Evolutionary conservation across 1,140 invertebrate genomes (phyloP).

Genomic region (Wiebesia pumilae): DNA sequence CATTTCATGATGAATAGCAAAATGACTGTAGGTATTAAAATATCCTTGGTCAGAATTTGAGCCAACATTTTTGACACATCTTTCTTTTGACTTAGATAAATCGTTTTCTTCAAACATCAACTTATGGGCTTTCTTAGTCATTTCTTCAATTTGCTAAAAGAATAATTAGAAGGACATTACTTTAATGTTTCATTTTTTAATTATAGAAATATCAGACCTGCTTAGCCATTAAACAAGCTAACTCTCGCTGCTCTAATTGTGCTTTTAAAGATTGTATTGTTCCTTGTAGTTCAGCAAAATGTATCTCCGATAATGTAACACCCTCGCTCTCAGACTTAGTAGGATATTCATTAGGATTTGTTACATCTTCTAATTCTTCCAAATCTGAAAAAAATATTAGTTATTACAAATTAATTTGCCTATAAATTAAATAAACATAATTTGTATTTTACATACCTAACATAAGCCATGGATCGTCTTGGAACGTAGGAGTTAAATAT

Average conservation of each 20-base stretch:
- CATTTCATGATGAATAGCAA: conserved; percentile 98
- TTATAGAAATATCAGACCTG: conserved; percentile 60
- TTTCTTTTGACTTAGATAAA: conserved; percentile 70
- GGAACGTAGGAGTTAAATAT: conserved; percentile 85
- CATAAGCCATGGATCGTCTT: conserved; percentile 89
- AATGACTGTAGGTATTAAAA: conserved; percentile 97
- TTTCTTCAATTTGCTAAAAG: conserved; percentile 70
- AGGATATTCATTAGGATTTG: conserved; percentile 63
- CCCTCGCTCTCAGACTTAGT: conserved; percentile 77
- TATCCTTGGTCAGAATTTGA: conserved; percentile 84
- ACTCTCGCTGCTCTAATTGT: conserved; percentile 69
- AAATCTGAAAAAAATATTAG: conserved; percentile 59
- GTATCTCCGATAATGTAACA: conserved; percentile 78
- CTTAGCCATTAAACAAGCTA: conserved; percentile 66
- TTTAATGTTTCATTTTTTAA: background rate
- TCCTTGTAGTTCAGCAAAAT: conserved; percentile 79
- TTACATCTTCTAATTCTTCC: conserved; percentile 72
- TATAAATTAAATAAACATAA: background rate
- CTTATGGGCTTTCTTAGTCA: conserved; percentile 71
- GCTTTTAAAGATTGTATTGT: conserved; percentile 75
- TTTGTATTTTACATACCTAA: conserved; percentile 78
- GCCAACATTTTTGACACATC: conserved; percentile 69
- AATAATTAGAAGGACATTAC: conserved; percentile 15
- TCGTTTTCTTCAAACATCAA: conserved; percentile 73
- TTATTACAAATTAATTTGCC: background rate